Percentiles rank a stretch among this genome's conserved stretches.
Evolutionary conservation across 2,797 vertebrate genomes (phyloP).

Genomic region (Coendou prehensilis): DNA sequence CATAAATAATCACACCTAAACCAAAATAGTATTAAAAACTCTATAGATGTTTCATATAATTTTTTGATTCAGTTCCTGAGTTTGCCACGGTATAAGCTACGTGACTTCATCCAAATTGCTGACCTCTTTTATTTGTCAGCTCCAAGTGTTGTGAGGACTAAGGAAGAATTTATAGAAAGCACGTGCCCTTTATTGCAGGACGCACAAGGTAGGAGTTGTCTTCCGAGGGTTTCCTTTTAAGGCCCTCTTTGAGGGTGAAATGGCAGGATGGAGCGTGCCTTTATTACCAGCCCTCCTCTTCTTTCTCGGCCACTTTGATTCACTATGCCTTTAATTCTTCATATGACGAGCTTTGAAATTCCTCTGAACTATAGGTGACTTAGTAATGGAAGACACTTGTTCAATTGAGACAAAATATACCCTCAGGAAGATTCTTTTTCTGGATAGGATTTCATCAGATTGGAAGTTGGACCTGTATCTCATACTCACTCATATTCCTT

Average conservation of each 20-base stretch:
- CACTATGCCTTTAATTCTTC: not conserved
- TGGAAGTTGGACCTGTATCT: not conserved
- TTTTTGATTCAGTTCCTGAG: constrained; percentile 11
- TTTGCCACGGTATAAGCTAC: constrained; percentile 25
- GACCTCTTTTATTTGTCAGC: not conserved
- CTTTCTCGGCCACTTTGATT: not conserved
- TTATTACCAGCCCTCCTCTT: not conserved
- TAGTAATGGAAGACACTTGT: constrained; percentile 7
- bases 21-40: not conserved
- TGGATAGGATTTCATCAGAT: not conserved
- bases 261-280: not conserved
- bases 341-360: not conserved
- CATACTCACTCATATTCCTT: not conserved
- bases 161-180: not conserved
- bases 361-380: not conserved
- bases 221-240: not conserved
- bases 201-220: not conserved
- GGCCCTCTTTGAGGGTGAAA: not conserved
- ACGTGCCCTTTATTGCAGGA: not conserved
- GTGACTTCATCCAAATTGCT: not conserved
- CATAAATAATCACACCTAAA: constrained; percentile 35
- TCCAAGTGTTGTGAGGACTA: not conserved
- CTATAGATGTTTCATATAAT: not conserved
- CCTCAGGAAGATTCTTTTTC: constrained; percentile 13
- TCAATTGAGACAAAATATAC: not conserved